Base-by-base conservation (phyloP, 2,888 invertebrate genomes). In the Polietes domitor region DNA sequence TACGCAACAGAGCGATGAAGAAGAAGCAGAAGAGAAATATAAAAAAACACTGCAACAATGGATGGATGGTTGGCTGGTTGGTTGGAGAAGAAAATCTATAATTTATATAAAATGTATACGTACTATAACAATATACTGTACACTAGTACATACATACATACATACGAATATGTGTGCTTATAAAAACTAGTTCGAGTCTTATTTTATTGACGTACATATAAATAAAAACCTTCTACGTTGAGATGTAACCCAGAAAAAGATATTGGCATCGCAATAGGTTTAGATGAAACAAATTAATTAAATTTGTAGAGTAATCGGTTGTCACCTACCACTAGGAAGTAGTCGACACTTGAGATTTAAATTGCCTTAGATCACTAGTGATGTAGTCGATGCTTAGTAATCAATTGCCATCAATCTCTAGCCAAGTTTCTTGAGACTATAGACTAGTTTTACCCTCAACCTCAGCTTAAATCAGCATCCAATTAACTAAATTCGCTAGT, bases 121-220 rank as follows among this genome's bases (percentile, higher is more conserved):
- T 17, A 32, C 4, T 41, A 24, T 63, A 32, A 24, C 5, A 19
- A 26, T 58, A 58, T 26, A 12, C 21, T n/a, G 17, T 17, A 43
- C 15, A 17, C 50, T 17, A 3, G 37, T 37, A 37, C 37, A 37
- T 21, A 53, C 1, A 17, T 61, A 19, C 41, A 21, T 24, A 15
- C 43, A 21, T 24, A 58, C 7, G 24, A 24, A 43, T 43, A 6
- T 43, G 24, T 15, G 19, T 43, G 24, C 15, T 19, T 37, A 37
- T 65, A 65, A 37, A 41, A 68, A 68, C 68, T 68, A 68, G 68
- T 68, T 68, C 68, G 68, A 68, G 43, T 68, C 10, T 17, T 43
- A 68, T 68, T 68, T n/a, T 43, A 68, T 68, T 68, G 68, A 68
- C 43, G 68, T 68, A 68, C 21, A 68, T 68, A 68, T 19, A 41